Conservation (phyloP, 2,797 vertebrate species). For the Eulemur mongoz region DNA sequence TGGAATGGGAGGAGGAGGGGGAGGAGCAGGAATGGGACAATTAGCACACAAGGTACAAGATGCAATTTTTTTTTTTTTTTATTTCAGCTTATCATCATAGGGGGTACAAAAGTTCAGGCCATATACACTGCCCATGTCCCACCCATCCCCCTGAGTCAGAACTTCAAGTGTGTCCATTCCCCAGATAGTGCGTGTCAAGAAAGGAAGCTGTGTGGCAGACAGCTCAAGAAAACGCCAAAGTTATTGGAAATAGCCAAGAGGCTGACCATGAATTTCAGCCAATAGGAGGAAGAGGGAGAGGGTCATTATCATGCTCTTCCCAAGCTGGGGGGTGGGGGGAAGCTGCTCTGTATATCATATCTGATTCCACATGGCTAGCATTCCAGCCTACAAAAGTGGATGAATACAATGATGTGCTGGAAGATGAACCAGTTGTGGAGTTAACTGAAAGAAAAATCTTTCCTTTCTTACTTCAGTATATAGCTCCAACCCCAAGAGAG, state of each 20-base stretch:
- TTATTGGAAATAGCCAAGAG: background rate
- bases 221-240: background rate
- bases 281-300: background rate
- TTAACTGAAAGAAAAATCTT: background rate
- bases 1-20: background rate
- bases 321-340: background rate
- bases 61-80: no score
- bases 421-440: background rate
- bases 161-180: no score
- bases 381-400: background rate
- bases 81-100: no score
- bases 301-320: background rate
- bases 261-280: background rate
- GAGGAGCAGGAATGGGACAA: background rate
- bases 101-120: no score
- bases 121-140: no score
- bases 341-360: background rate
- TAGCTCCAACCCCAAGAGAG: background rate
- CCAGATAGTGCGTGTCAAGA: background rate
- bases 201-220: background rate
- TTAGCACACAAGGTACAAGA: background rate
- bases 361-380: background rate
- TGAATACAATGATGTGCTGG: background rate
- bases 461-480: background rate
- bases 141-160: no score